Percentiles rank a stretch among this genome's conserved stretches.
These are phyloP conservation scores for Vespertilio murinus DNA, from an alignment of 2,797 vertebrate genomes.

Conservation along the genomic window DNA sequence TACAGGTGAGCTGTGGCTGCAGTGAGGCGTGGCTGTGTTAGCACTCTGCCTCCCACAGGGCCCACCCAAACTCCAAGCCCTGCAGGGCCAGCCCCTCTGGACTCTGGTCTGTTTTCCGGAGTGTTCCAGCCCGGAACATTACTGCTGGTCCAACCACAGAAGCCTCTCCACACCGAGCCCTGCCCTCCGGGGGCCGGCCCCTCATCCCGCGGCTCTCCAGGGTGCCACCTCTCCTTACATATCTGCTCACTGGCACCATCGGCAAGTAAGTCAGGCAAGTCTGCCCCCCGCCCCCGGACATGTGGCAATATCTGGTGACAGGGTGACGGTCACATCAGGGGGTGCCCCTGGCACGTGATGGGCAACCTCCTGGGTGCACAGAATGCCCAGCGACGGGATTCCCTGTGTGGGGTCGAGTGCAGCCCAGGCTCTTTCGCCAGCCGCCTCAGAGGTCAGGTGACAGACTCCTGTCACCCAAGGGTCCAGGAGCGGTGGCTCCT, in stretches of 20 bases:
- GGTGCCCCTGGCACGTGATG: rapidly evolving
- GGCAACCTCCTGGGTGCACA: background rate
- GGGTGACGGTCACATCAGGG: background rate
- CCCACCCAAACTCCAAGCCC: background rate
- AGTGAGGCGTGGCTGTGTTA: background rate
- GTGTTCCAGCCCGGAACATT: rapidly evolving
- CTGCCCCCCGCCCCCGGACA: background rate
- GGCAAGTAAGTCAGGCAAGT: too few species aligned
- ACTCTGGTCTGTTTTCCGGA: background rate
- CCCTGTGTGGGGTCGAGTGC: rapidly evolving
- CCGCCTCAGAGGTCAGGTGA: background rate
- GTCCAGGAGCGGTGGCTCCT: background rate
- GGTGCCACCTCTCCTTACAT: rapidly evolving
- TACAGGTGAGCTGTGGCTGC: too few species aligned
- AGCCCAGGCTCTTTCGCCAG: too few species aligned
- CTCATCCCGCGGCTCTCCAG: too few species aligned
- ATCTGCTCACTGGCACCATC: rapidly evolving
- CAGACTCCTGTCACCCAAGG: background rate
- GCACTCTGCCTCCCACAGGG: background rate
- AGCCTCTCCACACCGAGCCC: background rate
- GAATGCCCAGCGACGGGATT: rapidly evolving
- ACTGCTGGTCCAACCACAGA: background rate
- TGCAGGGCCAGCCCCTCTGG: rapidly evolving
- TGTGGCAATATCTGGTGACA: background rate
- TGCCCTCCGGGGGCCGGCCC: too few species aligned